These are phyloP conservation scores for Orthochromis malagaraziensis DNA, from an alignment of 2,113 vertebrate genomes.

Conservation along the genomic window DNA sequence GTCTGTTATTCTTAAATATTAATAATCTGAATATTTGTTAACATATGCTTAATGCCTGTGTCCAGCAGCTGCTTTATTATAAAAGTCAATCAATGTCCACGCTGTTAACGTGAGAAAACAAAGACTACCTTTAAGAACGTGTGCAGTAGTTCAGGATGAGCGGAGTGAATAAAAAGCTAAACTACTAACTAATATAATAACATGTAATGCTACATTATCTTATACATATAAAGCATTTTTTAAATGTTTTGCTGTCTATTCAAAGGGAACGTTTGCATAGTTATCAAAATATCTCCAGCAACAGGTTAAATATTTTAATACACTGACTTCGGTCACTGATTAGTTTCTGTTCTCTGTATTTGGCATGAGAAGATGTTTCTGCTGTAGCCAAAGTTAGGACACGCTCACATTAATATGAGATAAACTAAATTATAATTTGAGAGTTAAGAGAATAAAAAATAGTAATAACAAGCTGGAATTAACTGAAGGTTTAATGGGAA, in stretches of 20 bases:
- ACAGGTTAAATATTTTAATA: not conserved
- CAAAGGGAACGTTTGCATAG: not conserved
- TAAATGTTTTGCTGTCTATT: not conserved
- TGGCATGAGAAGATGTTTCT: not conserved
- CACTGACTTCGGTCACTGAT: not conserved
- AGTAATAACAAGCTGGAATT: not conserved
- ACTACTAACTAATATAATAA: not conserved
- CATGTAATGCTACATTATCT: not conserved
- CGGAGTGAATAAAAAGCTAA: not conserved
- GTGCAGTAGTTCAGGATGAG: not conserved
- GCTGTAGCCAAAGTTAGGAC: not conserved
- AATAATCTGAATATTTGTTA: not conserved
- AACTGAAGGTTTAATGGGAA: not conserved
- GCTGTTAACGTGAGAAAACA: not conserved
- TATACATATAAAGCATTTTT: not conserved
- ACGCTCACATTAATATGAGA: not conserved
- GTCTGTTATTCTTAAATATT: not conserved
- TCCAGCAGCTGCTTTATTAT: not conserved
- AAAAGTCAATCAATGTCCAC: not conserved
- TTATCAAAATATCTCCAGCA: not conserved
- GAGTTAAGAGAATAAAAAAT: too few relatives aligned
- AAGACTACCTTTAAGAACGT: not conserved
- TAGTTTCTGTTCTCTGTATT: not conserved
- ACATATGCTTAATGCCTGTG: not conserved
- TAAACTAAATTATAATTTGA: not conserved